Percentiles rank a stretch among this genome's conserved stretches.
These are phyloP conservation scores for Opisthograptis luteolata DNA, from an alignment of 2,888 invertebrate species.

Conservation along the genomic window DNA sequence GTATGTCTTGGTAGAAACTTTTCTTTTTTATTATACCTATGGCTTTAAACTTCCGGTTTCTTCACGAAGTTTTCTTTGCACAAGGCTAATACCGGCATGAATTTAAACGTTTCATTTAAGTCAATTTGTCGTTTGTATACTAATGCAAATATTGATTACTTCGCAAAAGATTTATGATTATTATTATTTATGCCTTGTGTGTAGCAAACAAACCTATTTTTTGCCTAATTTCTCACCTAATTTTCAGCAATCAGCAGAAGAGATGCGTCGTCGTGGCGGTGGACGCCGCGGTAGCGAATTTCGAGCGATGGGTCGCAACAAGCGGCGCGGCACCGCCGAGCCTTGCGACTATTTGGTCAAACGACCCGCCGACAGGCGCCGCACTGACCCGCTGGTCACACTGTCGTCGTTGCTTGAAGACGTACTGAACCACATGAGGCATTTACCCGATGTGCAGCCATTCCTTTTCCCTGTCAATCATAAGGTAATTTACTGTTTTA, in stretches of 20 bases:
- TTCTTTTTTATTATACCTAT: too few relatives aligned
- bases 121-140: too few relatives aligned
- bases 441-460: constrained; percentile 95
- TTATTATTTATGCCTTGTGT: too few relatives aligned
- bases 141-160: too few relatives aligned
- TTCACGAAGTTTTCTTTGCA: too few relatives aligned
- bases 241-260: constrained; percentile 90
- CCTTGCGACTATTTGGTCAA: constrained; percentile 93
- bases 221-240: too few relatives aligned
- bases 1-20: too few relatives aligned
- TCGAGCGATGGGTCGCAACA: constrained; percentile 58
- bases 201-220: too few relatives aligned
- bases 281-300: constrained; percentile 88
- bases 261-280: constrained; percentile 90
- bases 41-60: too few relatives aligned
- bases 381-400: constrained; percentile 98
- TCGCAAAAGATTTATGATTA: too few relatives aligned
- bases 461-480: constrained; percentile 97
- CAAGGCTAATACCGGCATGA: too few relatives aligned
- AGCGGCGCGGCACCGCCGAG: constrained; percentile 68
- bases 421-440: constrained; percentile 96
- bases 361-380: constrained; percentile 93
- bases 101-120: too few relatives aligned
- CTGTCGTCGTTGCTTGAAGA: constrained; percentile 95
- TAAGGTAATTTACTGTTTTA: constrained; percentile 86